A percentile compares a stretch with the other conserved stretches of the same genome.
phyloP scores from a whole-genome alignment of 1,140 invertebrate species.

The Thaumetopoea pityocampa region DNA sequence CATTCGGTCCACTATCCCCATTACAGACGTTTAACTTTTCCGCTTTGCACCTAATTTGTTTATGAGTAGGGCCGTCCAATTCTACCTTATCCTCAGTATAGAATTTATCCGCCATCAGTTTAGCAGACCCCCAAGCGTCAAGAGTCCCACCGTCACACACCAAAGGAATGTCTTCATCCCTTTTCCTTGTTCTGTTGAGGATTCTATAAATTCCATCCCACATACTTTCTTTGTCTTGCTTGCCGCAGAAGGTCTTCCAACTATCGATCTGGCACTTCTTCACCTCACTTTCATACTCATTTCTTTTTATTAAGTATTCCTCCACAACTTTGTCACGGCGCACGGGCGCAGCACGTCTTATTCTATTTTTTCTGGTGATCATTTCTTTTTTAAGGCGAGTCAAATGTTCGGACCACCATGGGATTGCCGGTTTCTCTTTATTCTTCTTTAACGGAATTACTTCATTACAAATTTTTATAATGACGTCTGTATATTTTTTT shows the following conservation, averaged over 20 bases:
- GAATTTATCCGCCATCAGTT: constrained; percentile 23
- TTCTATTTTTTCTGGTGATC: neutral
- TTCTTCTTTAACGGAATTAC: too few relatives aligned
- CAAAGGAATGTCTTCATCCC: too few relatives aligned
- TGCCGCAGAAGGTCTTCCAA: constrained; percentile 25
- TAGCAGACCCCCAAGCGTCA: too few relatives aligned
- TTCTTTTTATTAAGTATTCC: constrained; percentile 1
- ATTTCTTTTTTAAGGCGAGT: neutral
- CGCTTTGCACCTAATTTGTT: neutral
- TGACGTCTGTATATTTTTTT: too few relatives aligned
- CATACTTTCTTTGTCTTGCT: too few relatives aligned
- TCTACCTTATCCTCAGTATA: constrained; percentile 12
- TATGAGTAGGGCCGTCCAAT: constrained; percentile 8
- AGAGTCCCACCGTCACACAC: too few relatives aligned
- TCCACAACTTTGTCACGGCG: neutral
- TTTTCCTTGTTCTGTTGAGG: too few relatives aligned
- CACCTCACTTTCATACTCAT: constrained; percentile 1
- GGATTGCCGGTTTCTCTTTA: too few relatives aligned
- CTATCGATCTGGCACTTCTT: constrained; percentile 13
- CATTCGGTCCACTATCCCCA: neutral
- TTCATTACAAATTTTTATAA: too few relatives aligned
- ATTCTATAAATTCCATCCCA: too few relatives aligned
- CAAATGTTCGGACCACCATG: too few relatives aligned
- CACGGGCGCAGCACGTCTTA: neutral
- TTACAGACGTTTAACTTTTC: neutral